Conservation (phyloP, 1,140 invertebrate genomes). For the Popillia japonica region DNA sequence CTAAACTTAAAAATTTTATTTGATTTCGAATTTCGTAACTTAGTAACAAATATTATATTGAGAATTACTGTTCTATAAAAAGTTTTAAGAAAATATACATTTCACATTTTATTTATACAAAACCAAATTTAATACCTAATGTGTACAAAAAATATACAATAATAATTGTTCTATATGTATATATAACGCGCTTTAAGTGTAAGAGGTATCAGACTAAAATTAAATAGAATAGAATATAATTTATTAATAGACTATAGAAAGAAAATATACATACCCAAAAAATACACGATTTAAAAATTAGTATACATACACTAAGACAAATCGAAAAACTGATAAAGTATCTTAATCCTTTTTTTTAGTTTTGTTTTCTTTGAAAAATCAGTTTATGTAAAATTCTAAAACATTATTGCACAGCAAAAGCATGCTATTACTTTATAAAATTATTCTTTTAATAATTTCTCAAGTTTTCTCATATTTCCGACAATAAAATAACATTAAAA, state of each 20-base stretch:
- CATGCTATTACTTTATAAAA: constrained; percentile 13
- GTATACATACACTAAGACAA: constrained; percentile 29
- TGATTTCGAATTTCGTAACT: too few species aligned
- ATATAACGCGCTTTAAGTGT: background rate
- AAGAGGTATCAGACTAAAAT: constrained; percentile 28
- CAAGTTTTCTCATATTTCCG: background rate
- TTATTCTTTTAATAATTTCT: constrained; percentile 11
- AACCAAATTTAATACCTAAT: constrained; percentile 19
- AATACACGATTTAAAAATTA: constrained; percentile 31
- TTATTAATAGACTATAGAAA: constrained; percentile 34
- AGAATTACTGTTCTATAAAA: background rate
- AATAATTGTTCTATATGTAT: constrained; percentile 7
- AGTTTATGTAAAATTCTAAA: constrained; percentile 26
- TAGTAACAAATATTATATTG: background rate
- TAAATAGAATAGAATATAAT: constrained; percentile 24
- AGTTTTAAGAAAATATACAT: background rate
- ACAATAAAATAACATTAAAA: constrained; percentile 15
- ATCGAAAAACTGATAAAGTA: background rate
- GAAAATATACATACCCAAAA: constrained; percentile 30
- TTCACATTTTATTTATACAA: constrained; percentile 22
- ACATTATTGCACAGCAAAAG: constrained; percentile 28
- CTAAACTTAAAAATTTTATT: too few species aligned
- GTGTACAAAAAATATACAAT: constrained; percentile 31
- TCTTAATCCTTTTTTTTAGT: background rate
- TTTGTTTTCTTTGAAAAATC: background rate